Base-by-base conservation (phyloP, 1,140 invertebrate species). In the Octopus bimaculoides region DNA sequence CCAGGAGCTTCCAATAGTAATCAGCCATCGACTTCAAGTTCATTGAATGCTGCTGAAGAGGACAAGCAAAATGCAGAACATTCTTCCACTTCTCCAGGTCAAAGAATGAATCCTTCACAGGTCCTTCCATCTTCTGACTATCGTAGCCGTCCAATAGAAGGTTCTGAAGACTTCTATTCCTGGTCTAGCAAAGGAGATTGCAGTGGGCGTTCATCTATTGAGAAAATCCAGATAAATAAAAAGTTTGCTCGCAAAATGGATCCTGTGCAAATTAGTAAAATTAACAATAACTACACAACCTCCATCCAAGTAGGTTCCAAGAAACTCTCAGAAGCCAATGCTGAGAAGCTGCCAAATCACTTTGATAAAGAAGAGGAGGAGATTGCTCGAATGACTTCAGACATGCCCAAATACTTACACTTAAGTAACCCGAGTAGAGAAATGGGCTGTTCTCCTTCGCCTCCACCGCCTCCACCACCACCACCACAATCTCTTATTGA, bases 261-360 rank as follows among this genome's bases (percentile, higher is more conserved):
- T 41, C 26, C 41, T 7, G 52, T 75, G 17, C 52, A 52, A 14
- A 53, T 75, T 14, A 75, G 74, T 41, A 75, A 53, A 52, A 75
- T 75, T 52, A 53, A 75, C 9, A 75, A 75, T 17, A 75, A 75
- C 74, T 75, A 52, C 9, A 75, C 74, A 52, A 75, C 74, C 26
- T 52, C 26, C 5, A 75, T 75, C 52, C 74, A 75, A 17, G 52
- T 75, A 4, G 52, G 74, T 52, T 52, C 41, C 74, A 75, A 52
- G 74, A 71, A 71, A 71, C 74, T 75, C 20, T 75, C 74, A 41
- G 74, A 52, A 14, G 74, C 74, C 41, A 75, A 75, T 52, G 66
- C 66, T 71, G 66, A 71, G 66, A 71, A 71, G 66, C 26, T 20
- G 17, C 66, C 66, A 14, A 71, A 0, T 14, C 5, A 14, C 17